Base-by-base conservation (phyloP, 2,888 invertebrate genomes). In the Nymphalis urticae region DNA sequence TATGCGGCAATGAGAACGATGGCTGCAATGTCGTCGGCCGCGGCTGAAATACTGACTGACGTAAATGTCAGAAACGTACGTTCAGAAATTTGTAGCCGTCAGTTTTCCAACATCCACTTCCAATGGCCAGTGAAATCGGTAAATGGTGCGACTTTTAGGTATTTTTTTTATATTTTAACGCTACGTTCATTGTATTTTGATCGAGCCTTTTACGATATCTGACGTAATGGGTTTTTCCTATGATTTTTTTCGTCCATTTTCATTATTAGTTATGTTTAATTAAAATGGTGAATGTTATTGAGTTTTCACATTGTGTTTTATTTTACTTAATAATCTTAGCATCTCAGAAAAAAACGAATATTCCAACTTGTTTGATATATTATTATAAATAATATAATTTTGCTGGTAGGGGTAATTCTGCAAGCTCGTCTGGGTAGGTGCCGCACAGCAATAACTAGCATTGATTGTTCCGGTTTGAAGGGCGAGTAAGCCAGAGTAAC, bases 11-110 rank as follows among this genome's bases (percentile, higher is more conserved):
- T 19, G 17, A 51, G 16, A 24, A 47, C 56, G 19, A 59, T 48
- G 60, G 21, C 36, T 48, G 66, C 58, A 56, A 61, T 66, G 47
- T 66, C 65, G 48, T 54, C 56, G 48, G 64, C 68, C 61, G 36
- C 58, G 58, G 47, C 50, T 48, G 48, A 51, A 63, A 58, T 32
- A n/a, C 58, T 48, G 64, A 68, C 60, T 68, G 70, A 64, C 70
- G 61, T 67, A 48, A 58, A 70, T 62, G 67, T 64, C 66, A 70
- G 56, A 56, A 67, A 64, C 50, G 67, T 48, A 59, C 59, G 68
- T 17, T 53, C 51, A 48, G 36, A 36, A 61, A 67, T 61, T 50
- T 70, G 60, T 61, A 59, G 48, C 56, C 56, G 51, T 62, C 68
- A 68, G 50, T 42, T 56, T 16, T 53, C 51, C 51, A 19, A 58